Percentiles rank a stretch among this genome's conserved stretches.
Evolutionary conservation across 2,113 vertebrate species (phyloP).

Genomic region (Craseonycteris thonglongyai): DNA sequence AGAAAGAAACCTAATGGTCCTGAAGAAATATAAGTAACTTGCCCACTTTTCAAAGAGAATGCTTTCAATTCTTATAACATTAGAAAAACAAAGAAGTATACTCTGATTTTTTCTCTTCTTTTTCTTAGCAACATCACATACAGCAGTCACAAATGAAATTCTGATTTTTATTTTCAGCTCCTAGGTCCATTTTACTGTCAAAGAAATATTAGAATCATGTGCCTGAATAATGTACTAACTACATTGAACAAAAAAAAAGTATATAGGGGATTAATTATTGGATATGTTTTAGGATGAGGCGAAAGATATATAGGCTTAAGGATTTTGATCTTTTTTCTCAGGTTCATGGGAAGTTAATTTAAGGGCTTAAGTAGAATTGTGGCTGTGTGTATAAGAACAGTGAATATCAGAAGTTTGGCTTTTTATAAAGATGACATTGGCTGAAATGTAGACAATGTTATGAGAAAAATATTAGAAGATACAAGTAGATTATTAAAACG

Average conservation of each 20-base stretch:
- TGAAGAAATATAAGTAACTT: background rate
- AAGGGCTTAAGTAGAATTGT: background rate
- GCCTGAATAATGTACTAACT: background rate
- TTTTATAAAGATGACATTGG: background rate
- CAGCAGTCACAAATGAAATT: background rate
- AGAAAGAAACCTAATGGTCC: background rate
- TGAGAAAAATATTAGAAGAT: background rate
- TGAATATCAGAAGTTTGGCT: background rate
- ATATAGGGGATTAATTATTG: background rate
- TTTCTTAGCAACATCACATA: background rate
- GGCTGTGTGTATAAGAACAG: background rate
- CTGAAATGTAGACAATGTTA: background rate
- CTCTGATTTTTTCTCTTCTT: background rate
- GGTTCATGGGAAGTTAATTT: background rate
- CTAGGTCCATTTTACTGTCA: background rate
- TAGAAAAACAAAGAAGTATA: background rate
- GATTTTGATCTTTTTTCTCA: background rate
- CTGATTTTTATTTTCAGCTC: background rate
- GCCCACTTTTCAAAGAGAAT: background rate
- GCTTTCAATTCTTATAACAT: background rate
- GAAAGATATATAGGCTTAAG: background rate
- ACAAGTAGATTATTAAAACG: background rate
- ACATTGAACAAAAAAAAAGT: background rate
- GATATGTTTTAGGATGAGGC: background rate
- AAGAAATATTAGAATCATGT: background rate